Conservation (phyloP, 2,797 vertebrate species). For the Luscinia megarhynchos region DNA sequence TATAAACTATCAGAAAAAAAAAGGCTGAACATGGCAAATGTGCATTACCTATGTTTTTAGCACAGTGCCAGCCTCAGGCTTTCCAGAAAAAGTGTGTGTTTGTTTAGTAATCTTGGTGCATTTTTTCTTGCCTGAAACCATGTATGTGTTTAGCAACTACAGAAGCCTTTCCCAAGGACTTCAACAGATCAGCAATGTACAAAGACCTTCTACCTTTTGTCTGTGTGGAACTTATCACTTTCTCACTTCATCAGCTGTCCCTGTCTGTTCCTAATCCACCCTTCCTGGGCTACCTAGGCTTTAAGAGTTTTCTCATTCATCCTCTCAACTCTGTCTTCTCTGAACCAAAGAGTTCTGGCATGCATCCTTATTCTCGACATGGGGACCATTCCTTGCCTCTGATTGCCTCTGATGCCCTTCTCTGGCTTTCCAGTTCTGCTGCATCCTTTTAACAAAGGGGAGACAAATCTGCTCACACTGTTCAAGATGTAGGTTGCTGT, state of each 20-base stretch:
- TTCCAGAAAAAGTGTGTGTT: not conserved
- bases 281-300: not conserved
- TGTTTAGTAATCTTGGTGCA: not conserved
- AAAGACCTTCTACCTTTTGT: not conserved
- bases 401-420: not conserved
- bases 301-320: not conserved
- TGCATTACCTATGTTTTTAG: not conserved
- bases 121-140: not conserved
- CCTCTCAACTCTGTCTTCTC: not conserved
- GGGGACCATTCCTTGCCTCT: not conserved
- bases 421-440: not conserved
- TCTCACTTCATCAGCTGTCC: not conserved
- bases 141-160: not conserved
- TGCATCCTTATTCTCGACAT: accelerated
- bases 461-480: not conserved
- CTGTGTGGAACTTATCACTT: not conserved
- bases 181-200: not conserved
- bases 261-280: not conserved
- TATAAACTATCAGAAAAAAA: not conserved
- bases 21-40: not conserved
- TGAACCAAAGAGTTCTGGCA: not conserved
- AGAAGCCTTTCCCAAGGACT: not conserved
- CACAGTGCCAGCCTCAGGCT: not conserved
- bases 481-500: not conserved
- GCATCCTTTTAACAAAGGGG: not conserved